A percentile compares a stretch with the other conserved stretches of the same genome.
phyloP scores from a whole-genome alignment of 2,888 invertebrate species.

The Drosophila greeni region DNA sequence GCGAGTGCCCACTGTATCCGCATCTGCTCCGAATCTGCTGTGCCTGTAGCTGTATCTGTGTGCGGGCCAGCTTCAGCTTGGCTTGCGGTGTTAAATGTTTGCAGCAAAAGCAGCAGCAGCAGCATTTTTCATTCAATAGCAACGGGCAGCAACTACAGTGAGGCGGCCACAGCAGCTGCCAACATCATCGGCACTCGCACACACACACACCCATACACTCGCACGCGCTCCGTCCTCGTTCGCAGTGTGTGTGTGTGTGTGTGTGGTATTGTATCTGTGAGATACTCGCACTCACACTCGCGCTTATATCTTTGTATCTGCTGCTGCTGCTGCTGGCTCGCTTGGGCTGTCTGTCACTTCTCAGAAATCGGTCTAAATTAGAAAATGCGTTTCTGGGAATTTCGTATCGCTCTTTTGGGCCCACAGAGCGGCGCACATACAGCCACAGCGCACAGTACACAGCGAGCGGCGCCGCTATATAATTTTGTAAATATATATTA shows the following conservation, averaged over 20 bases:
- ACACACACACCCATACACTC: constrained; percentile 25
- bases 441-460: constrained; percentile 16
- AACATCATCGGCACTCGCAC: constrained; percentile 51
- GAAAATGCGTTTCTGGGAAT: constrained; percentile 78
- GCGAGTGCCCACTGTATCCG: constrained; percentile 37
- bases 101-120: constrained; percentile 59
- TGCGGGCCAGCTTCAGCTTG: constrained; percentile 63
- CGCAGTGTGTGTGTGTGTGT: constrained; percentile 7
- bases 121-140: constrained; percentile 69
- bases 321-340: constrained; percentile 52
- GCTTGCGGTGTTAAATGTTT: constrained; percentile 72
- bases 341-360: constrained; percentile 75
- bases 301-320: constrained; percentile 53
- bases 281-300: constrained; percentile 43
- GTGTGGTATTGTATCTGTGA: constrained; percentile 30
- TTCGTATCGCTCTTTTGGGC: constrained; percentile 73
- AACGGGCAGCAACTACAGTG: constrained; percentile 34
- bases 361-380: constrained; percentile 78
- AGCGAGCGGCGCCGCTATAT: constrained; percentile 50
- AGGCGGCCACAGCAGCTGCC: constrained; percentile 60
- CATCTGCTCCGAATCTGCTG: constrained; percentile 26
- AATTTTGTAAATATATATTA: constrained; percentile 41
- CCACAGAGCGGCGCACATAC: constrained; percentile 48
- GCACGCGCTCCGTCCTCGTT: constrained; percentile 54
- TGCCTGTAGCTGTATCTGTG: constrained; percentile 36